Base-by-base conservation (phyloP, 53 echinoderm and acorn worm species). In the Actinopyga echinites region DNA sequence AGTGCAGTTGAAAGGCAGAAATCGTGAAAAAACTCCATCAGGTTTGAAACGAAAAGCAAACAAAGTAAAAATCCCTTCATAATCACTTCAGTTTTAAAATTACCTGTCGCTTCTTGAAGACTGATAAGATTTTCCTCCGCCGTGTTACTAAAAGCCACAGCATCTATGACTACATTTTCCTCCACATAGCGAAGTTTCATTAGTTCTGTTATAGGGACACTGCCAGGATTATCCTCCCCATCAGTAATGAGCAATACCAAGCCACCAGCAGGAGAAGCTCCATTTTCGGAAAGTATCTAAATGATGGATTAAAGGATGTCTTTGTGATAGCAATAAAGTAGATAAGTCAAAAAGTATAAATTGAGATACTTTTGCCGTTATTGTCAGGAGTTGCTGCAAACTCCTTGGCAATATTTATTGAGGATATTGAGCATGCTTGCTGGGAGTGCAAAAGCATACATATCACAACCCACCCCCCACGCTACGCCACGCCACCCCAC, bases 41-140 rank as follows among this genome's bases (percentile, higher is more conserved):
- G 7, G 44, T 7, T 37, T 37, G 37, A 37, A 5, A 7, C 37
- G 7, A 7, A 55, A 23, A 5, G 9, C 59, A 58, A 25, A 8
- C 59, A 58, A 58, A 5, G 9, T 4, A n/a, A 58, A 8, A 8
- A 55, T 55, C 12, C 12, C 12, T 13, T 55, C 59, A 23, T 5
- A 58, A 37, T 37, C 7, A 10, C 6, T 4, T 40, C 7, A 17
- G 49, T 38, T 68, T 9, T 8, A 34, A 71, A 5, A n/a, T 71
- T 71, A 78, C 78, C 78, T 43, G 78, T 78, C 19, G 57, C 54
- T 26, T 78, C 55, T 78, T 54, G 57, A 29, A 78, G 31, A 21
- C 55, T 32, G 10, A 78, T 78, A 19, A 78, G 52, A 29, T 78
- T 56, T 55, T 78, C 78, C 30, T 78, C 78, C 20, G 78, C 78